phyloP scores from a whole-genome alignment of 2,888 invertebrate genomes.

The Cremastobaeus sp. region DNA sequence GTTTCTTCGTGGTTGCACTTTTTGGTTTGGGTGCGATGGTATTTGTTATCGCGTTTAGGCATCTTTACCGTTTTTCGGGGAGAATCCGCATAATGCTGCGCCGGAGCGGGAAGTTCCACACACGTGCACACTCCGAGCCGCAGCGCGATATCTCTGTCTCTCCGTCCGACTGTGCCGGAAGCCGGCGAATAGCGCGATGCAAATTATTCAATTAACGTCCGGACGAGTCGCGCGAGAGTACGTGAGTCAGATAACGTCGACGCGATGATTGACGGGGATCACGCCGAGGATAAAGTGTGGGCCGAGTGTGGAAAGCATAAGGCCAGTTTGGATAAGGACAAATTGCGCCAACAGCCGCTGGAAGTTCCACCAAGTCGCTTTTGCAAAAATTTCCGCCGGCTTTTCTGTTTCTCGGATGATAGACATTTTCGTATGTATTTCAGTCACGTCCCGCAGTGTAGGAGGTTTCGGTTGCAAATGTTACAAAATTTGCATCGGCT shows the following conservation, averaged over 20 bases:
- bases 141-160: conserved; percentile 12
- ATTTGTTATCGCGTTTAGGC: conserved; percentile 53
- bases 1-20: conserved; percentile 38
- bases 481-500: too few relatives aligned
- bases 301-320: conserved; percentile 11
- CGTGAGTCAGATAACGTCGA: conserved; percentile 69
- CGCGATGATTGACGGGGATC: conserved; percentile 57
- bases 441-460: too few relatives aligned
- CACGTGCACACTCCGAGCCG: background rate
- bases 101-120: conserved; percentile 26
- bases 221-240: conserved; percentile 56
- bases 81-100: conserved; percentile 47
- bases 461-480: too few relatives aligned
- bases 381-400: too few relatives aligned
- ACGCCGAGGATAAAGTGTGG: conserved; percentile 20
- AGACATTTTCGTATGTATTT: too few relatives aligned
- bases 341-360: too few relatives aligned
- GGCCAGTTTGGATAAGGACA: conserved; percentile 37
- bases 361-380: too few relatives aligned
- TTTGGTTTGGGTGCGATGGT: conserved; percentile 49
- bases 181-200: conserved; percentile 69
- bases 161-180: conserved; percentile 64
- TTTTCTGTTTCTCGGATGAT: too few relatives aligned
- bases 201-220: conserved; percentile 75
- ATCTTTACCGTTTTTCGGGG: conserved; percentile 45